Conservation (phyloP, 2,888 invertebrate species). For the Nemoura dubitans region DNA sequence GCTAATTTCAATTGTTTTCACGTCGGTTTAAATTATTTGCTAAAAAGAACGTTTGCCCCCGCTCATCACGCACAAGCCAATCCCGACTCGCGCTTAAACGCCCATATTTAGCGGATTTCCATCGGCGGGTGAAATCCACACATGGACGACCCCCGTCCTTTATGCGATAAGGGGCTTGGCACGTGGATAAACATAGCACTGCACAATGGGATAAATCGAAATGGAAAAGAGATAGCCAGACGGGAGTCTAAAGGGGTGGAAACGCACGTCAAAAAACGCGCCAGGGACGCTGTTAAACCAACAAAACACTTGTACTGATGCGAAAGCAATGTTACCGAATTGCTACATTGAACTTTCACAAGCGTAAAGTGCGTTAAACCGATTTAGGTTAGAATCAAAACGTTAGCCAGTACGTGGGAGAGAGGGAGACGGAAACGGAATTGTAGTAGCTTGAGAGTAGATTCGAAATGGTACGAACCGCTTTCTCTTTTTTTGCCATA, state of each 20-base stretch:
- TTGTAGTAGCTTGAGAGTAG: neutral
- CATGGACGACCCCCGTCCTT: neutral
- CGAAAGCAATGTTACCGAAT: neutral
- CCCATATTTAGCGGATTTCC: neutral
- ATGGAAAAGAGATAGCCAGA: neutral
- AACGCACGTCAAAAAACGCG: neutral
- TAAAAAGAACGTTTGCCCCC: neutral
- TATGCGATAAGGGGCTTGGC: neutral
- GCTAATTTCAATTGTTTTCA: neutral
- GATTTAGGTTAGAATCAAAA: neutral
- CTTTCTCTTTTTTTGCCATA: neutral
- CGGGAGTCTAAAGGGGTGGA: neutral
- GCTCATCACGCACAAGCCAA: neutral
- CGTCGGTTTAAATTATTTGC: neutral
- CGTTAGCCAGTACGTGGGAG: neutral
- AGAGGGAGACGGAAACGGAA: neutral
- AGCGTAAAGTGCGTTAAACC: no score
- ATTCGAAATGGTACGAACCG: neutral
- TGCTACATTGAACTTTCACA: neutral
- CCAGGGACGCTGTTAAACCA: neutral
- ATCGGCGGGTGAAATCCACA: neutral
- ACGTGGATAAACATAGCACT: neutral
- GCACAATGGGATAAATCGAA: neutral
- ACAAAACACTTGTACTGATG: conserved; percentile 12
- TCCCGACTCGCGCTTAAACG: neutral